Percentiles rank a stretch among this genome's conserved stretches.
Conservation (phyloP, 2,113 vertebrate species). For the Tursiops truncatus region DNA sequence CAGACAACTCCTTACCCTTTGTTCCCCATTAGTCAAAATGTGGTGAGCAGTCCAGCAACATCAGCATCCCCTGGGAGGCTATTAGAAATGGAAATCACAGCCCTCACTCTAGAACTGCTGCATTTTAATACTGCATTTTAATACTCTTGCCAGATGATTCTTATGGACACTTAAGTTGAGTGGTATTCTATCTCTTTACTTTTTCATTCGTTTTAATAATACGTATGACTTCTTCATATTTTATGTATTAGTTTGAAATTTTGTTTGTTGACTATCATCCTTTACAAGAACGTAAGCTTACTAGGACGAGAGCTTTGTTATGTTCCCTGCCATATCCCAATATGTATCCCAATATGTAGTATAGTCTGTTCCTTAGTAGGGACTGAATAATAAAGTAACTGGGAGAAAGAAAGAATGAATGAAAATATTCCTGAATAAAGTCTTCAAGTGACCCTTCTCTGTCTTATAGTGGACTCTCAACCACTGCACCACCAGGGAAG, state of each 20-base stretch:
- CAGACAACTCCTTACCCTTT: background rate
- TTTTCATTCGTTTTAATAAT: background rate
- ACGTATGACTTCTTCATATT: background rate
- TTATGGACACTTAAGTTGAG: background rate
- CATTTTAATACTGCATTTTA: background rate
- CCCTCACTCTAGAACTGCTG: background rate
- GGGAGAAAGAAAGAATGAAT: background rate
- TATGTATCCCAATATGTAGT: background rate
- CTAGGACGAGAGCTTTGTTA: background rate
- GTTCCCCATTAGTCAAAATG: no score
- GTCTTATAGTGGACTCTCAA: background rate
- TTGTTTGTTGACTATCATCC: background rate
- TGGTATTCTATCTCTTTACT: background rate
- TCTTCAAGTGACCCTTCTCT: background rate
- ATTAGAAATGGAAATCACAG: background rate
- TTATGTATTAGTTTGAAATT: background rate
- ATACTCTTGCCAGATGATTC: no score
- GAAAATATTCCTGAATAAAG: background rate
- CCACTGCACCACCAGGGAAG: background rate
- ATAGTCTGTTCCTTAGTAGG: background rate
- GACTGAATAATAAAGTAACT: background rate
- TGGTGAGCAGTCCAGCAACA: background rate
- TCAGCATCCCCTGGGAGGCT: background rate
- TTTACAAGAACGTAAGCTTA: background rate
- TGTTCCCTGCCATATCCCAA: background rate